These are phyloP conservation scores for Slavum lentiscoides DNA, from an alignment of 2,888 invertebrate species.

Conservation along the genomic window DNA sequence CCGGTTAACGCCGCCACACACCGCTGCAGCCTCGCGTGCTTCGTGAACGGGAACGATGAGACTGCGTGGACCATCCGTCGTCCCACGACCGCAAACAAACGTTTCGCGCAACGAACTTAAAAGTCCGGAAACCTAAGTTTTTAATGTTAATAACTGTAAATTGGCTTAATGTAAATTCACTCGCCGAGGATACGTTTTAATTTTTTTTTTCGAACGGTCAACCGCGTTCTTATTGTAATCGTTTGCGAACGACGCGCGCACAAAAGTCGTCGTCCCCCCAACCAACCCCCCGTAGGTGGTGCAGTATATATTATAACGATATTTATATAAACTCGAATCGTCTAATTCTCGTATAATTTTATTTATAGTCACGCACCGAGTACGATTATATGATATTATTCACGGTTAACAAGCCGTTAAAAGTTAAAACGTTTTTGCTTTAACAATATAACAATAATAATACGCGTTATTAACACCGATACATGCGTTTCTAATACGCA, in stretches of 20 bases:
- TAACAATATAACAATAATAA: neutral
- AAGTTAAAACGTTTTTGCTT: neutral
- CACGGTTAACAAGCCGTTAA: neutral
- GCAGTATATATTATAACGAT: neutral
- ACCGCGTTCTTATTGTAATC: too few relatives aligned
- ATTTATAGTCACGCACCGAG: neutral
- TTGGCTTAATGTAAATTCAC: slow-evolving; percentile 3
- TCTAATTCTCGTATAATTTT: neutral
- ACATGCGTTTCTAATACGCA: too few relatives aligned
- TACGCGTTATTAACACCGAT: neutral
- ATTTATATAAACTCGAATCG: neutral
- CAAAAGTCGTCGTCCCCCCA: too few relatives aligned
- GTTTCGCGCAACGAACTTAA: neutral
- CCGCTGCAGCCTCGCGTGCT: too few relatives aligned
- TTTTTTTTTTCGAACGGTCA: too few relatives aligned
- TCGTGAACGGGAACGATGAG: neutral
- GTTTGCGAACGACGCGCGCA: too few relatives aligned
- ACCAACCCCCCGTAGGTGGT: too few relatives aligned
- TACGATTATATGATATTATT: neutral
- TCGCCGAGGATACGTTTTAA: neutral
- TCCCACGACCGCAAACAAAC: neutral
- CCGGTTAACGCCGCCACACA: neutral
- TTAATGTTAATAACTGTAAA: slow-evolving; percentile 16
- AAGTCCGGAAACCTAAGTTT: slow-evolving; percentile 14
- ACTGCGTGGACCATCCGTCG: neutral